Base-by-base conservation (phyloP, 2,797 vertebrate genomes). In the Bradypus variegatus region DNA sequence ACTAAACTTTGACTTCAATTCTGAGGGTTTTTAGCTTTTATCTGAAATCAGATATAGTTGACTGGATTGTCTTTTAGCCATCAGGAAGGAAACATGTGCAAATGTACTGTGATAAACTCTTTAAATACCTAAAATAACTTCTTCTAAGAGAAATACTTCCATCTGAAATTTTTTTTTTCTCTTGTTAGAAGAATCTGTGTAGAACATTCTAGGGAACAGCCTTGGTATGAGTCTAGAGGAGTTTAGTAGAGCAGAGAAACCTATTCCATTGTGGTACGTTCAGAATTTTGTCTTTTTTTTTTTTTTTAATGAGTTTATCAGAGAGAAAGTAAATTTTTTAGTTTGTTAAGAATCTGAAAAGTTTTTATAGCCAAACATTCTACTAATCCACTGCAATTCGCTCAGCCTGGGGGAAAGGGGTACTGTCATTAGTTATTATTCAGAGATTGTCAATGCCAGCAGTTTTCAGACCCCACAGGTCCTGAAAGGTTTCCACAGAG, bases 181-280 rank as follows among this genome's bases (percentile, higher is more conserved):
- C 86, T 81, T 50, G 48, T 81, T 89, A 93, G 62, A 81, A 73
- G 83, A 91, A 48, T 87, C 25, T 75, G 1, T 53, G 53, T 86
- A 80, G 91, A 91, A 64, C 45, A 64, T 91, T 92, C 27, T 90
- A 92, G 91, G 69, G 64, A 80, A 88, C 70, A 62, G 45, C 38
- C 81, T 93, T 94, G 78, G 50, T 64, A 31, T 89, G 67, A 41
- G 3, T 93, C 92, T 92, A 27, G 93, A 94, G 82, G 94, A 94
- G 89, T 88, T 94, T 88, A 92, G 70, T 91, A 93, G 89, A 94
- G 91, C 91, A 93, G 82, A 94, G 92, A 92, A 94, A 86, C 77
- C 58, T 76, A 33, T 90, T 92, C 65, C 77, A n/a, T 73, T 93
- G 72, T 84, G 76, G n/a, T 55, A 70, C 38, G 18, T 73, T 91